Evolutionary conservation across 2,888 invertebrate species (phyloP).

Genomic region (Thera britannica): DNA sequence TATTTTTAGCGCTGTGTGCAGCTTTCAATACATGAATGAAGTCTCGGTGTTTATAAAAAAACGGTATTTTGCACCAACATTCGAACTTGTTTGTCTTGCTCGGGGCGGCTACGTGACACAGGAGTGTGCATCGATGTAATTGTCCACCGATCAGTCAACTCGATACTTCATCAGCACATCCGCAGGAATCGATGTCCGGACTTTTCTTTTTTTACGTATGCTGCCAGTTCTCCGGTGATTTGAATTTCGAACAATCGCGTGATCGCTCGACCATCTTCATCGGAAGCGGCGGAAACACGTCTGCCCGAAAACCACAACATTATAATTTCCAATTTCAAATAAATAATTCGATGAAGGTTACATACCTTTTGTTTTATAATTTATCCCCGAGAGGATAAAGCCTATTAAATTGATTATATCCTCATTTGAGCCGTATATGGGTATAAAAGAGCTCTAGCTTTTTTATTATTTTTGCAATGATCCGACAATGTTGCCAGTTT

Average conservation of each 20-base stretch:
- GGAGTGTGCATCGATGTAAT: constrained; percentile 73
- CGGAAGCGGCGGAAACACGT: constrained; percentile 83
- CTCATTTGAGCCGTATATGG: constrained; percentile 51
- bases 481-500: constrained; percentile 60
- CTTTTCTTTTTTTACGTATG: constrained; percentile 44
- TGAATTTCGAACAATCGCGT: constrained; percentile 69
- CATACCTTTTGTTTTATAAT: constrained; percentile 54
- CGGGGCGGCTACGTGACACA: constrained; percentile 67
- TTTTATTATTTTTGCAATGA: constrained; percentile 49
- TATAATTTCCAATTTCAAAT: constrained; percentile 81
- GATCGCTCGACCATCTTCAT: constrained; percentile 66
- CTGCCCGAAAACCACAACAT: constrained; percentile 77
- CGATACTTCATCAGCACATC: constrained; percentile 61
- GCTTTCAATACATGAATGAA: constrained; percentile 82
- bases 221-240: constrained; percentile 52
- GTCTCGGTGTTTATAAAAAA: constrained; percentile 72
- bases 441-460: constrained; percentile 41
- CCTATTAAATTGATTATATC: constrained; percentile 54
- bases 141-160: constrained; percentile 66
- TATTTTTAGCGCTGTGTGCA: constrained; percentile 64
- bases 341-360: constrained; percentile 74
- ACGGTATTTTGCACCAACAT: constrained; percentile 69
- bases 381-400: constrained; percentile 61
- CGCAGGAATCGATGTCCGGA: constrained; percentile 59
- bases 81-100: constrained; percentile 71